These are phyloP conservation scores for Radopholus similis DNA, from an alignment of 1,140 invertebrate genomes.

Conservation along the genomic window DNA sequence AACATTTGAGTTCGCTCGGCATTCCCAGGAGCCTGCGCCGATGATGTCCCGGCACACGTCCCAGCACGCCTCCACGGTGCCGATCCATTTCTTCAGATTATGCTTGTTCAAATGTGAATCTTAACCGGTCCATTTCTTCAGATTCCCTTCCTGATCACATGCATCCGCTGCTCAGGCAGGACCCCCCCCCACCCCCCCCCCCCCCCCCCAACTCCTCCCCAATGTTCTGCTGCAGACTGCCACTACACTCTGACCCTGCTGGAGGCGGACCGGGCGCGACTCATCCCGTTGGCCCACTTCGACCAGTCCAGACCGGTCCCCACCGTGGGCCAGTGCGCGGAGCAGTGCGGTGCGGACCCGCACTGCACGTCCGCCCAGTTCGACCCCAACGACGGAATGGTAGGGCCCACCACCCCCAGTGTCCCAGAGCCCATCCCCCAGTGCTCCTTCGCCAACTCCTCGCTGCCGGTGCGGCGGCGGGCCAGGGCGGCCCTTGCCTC, in stretches of 20 bases:
- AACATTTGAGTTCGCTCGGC: slow-evolving; percentile 15
- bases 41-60: slow-evolving; percentile 31
- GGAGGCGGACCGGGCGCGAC: slow-evolving; percentile 23
- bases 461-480: neutral
- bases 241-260: slow-evolving; percentile 46
- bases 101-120: too few species aligned
- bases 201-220: too few species aligned
- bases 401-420: slow-evolving; percentile 7
- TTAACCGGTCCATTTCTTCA: too few species aligned
- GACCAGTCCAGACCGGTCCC: slow-evolving; percentile 31
- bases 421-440: neutral
- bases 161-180: slow-evolving; percentile 55
- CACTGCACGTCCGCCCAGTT: slow-evolving; percentile 53
- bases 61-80: slow-evolving; percentile 56
- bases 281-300: slow-evolving; percentile 32
- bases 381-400: slow-evolving; percentile 45
- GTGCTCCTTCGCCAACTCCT: slow-evolving; percentile 17
- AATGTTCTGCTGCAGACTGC: too few species aligned
- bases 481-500: too few species aligned
- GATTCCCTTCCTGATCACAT: slow-evolving; percentile 58
- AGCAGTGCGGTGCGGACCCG: slow-evolving; percentile 32
- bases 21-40: neutral
- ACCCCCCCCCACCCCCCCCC: neutral
- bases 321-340: slow-evolving; percentile 54
- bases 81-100: too few species aligned